Percentiles rank a stretch among this genome's conserved stretches.
These are phyloP conservation scores for Edolisoma coerulescens DNA, from an alignment of 2,113 vertebrate genomes.

Conservation along the genomic window DNA sequence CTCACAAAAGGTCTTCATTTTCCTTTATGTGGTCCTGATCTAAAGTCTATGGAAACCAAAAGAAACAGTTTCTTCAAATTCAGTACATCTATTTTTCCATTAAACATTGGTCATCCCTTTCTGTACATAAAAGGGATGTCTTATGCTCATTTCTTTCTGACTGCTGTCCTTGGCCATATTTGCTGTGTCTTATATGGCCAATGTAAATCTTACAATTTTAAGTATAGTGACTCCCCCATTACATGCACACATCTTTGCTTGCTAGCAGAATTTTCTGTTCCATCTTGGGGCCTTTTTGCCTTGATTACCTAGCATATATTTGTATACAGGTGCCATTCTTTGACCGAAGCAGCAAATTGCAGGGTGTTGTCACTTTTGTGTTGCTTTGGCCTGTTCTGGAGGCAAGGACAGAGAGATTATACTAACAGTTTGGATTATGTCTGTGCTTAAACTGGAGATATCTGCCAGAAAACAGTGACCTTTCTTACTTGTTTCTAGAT, in stretches of 20 bases:
- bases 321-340: not conserved
- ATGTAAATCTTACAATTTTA: not conserved
- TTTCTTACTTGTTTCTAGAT: not conserved
- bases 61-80: not conserved
- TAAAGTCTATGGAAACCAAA: not conserved
- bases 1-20: not conserved
- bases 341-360: not conserved
- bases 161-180: not conserved
- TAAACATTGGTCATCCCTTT: not conserved
- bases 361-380: not conserved
- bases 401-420: not conserved
- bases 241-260: not conserved
- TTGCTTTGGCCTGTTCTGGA: not conserved
- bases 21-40: not conserved
- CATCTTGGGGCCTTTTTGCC: not conserved
- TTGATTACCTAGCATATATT: not conserved
- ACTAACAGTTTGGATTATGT: not conserved
- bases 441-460: not conserved
- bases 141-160: not conserved
- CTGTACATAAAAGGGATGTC: not conserved
- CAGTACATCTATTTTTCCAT: not conserved
- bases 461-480: not conserved
- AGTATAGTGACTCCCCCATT: accelerated
- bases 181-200: not conserved
- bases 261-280: not conserved